A percentile compares a stretch with the other conserved stretches of the same genome.
These are phyloP conservation scores for Phycodurus eques DNA, from an alignment of 2,113 vertebrate species.

Conservation along the genomic window DNA sequence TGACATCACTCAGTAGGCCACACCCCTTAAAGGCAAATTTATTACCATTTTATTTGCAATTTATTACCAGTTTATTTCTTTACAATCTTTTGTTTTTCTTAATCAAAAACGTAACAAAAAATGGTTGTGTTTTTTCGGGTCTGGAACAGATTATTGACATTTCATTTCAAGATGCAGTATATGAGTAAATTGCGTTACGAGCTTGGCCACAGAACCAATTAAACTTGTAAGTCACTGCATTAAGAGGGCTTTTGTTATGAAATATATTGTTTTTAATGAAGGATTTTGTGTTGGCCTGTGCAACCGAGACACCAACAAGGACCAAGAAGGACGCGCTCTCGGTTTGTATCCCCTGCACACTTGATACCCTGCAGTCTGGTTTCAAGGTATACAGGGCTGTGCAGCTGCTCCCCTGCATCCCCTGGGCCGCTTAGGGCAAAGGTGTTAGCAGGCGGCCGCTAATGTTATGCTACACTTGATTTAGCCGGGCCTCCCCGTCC, in stretches of 20 bases:
- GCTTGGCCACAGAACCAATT: no score
- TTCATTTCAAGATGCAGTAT: no score
- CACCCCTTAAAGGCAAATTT: no score
- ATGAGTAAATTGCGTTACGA: no score
- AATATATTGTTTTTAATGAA: not conserved
- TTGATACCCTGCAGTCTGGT: slow-evolving; percentile 52
- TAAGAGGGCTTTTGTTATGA: not conserved
- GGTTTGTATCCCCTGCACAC: not conserved
- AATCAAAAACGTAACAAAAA: no score
- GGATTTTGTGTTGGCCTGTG: not conserved
- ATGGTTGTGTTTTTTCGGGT: no score
- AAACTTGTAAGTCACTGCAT: no score
- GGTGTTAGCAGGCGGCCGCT: slow-evolving; percentile 51
- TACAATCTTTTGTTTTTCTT: no score
- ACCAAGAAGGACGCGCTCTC: slow-evolving; percentile 28
- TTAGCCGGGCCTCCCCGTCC: slow-evolving; percentile 60
- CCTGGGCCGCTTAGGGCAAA: slow-evolving; percentile 58
- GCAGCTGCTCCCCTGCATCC: slow-evolving; percentile 59
- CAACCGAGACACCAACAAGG: not conserved
- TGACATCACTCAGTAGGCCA: no score
- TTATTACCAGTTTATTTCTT: no score
- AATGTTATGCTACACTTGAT: slow-evolving; percentile 73
- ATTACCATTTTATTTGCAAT: no score
- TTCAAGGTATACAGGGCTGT: slow-evolving; percentile 45
- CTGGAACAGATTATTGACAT: no score